phyloP scores from a whole-genome alignment of 2,888 invertebrate genomes.

The Yponomeuta cagnagella region DNA sequence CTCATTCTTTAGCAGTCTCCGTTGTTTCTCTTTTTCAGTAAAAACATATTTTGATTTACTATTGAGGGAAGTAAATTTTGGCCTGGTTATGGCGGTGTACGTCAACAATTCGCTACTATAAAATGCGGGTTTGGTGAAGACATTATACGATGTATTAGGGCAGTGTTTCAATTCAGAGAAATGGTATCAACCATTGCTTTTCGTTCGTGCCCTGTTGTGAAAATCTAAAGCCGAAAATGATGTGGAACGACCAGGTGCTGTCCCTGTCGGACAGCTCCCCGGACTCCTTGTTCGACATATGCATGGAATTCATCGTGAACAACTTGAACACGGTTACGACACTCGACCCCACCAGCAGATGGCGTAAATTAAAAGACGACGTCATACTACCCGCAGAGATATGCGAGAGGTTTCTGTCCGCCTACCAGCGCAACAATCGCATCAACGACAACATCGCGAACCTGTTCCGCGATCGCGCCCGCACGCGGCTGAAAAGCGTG shows the following conservation, averaged over 20 bases:
- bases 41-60: no score
- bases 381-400: constrained; percentile 82
- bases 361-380: constrained; percentile 73
- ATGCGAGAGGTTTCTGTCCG: constrained; percentile 80
- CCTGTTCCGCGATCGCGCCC: constrained; percentile 80
- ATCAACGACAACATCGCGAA: constrained; percentile 82
- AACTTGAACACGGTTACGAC: constrained; percentile 78
- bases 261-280: constrained; percentile 61
- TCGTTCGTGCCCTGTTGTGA: background rate
- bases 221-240: constrained; percentile 3
- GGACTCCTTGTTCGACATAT: constrained; percentile 78
- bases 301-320: constrained; percentile 77
- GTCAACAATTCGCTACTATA: background rate
- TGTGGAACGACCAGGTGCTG: constrained; percentile 23
- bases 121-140: background rate
- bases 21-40: no score
- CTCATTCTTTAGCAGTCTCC: no score
- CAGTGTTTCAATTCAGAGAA: background rate
- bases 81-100: background rate
- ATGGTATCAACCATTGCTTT: constrained; percentile 8
- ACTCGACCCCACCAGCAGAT: constrained; percentile 56
- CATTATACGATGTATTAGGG: background rate
- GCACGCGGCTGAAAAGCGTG: constrained; percentile 81
- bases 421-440: constrained; percentile 71
- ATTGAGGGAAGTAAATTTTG: no score